phyloP scores from a whole-genome alignment of 2,888 invertebrate species.

The Cybosia mesomella region DNA sequence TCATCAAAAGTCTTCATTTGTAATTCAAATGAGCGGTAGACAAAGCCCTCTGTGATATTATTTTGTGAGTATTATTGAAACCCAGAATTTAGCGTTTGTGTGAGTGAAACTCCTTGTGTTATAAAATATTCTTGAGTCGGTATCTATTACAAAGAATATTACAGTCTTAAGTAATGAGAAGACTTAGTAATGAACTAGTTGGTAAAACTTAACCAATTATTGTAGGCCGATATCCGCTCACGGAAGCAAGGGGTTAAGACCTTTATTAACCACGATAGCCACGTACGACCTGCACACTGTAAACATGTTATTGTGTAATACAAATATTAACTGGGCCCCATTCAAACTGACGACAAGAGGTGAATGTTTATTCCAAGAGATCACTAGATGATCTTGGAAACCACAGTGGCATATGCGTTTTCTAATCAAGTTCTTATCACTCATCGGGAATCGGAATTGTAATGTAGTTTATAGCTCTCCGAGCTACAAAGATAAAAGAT shows the following conservation, averaged over 20 bases:
- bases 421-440: background rate
- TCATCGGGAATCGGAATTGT: background rate
- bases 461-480: constrained; percentile 3
- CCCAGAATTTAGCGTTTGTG: constrained; percentile 14
- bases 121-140: background rate
- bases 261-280: background rate
- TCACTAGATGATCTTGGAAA: background rate
- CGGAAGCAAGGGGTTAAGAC: background rate
- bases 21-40: constrained; percentile 12
- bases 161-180: background rate
- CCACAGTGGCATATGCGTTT: background rate
- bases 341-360: background rate
- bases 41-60: constrained; percentile 14
- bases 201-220: background rate
- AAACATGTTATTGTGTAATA: background rate
- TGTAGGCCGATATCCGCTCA: background rate
- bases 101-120: constrained; percentile 11
- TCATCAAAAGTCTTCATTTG: constrained; percentile 17
- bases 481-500: constrained; percentile 14
- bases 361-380: background rate
- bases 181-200: constrained; percentile 5
- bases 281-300: background rate
- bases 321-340: background rate
- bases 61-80: constrained; percentile 18
- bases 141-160: constrained; percentile 8